Conservation (phyloP, 2,113 vertebrate genomes). For the Lophochroa leadbeateri region DNA sequence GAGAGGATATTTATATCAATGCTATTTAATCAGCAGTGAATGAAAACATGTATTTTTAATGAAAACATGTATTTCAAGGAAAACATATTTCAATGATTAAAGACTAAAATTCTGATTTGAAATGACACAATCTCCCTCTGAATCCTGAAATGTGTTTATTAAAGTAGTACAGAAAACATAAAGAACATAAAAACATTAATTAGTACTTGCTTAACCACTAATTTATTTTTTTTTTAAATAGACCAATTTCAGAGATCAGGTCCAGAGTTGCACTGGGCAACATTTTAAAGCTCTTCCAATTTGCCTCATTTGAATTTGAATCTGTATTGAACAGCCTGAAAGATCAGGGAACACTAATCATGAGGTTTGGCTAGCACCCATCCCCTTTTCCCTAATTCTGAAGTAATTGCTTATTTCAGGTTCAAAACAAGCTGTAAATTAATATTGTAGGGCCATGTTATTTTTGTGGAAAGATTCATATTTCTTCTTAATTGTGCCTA, state of each 20-base stretch:
- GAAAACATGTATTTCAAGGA: neutral
- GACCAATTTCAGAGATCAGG: neutral
- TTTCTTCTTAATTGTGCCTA: neutral
- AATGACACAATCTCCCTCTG: neutral
- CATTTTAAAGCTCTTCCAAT: neutral
- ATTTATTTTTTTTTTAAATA: neutral
- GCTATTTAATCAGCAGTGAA: neutral
- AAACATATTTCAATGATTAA: neutral
- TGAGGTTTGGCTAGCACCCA: neutral
- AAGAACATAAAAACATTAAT: neutral
- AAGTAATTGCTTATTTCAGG: neutral
- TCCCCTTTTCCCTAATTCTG: neutral
- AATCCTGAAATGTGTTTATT: neutral
- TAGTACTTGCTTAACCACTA: neutral
- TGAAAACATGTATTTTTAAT: neutral
- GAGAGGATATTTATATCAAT: neutral
- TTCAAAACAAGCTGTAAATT: slow-evolving; percentile 10
- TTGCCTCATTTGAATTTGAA: neutral
- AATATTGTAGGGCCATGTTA: neutral
- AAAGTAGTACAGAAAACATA: neutral
- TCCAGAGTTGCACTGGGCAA: neutral
- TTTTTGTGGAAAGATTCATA: neutral
- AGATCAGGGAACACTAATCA: neutral
- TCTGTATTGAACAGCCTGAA: neutral
- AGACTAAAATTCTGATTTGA: neutral